These are phyloP conservation scores for Griposia aprilina DNA, from an alignment of 2,888 invertebrate species.

Conservation along the genomic window DNA sequence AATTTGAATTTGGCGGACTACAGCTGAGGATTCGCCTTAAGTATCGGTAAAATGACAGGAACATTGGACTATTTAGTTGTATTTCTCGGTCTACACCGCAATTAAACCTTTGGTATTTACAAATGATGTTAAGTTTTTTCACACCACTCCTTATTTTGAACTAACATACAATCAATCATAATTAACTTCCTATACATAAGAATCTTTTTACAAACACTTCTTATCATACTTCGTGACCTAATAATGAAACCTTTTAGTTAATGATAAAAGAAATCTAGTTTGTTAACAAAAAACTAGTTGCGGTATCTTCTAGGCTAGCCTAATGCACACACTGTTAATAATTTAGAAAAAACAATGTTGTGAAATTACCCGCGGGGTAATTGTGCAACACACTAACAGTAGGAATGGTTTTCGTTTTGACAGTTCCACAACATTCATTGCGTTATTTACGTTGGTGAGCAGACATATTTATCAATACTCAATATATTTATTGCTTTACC, in stretches of 20 bases:
- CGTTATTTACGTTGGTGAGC: too few relatives aligned
- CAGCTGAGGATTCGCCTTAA: too few relatives aligned
- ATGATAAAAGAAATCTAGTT: constrained; percentile 6
- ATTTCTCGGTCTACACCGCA: background rate
- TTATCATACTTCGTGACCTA: constrained; percentile 37
- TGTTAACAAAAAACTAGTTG: constrained; percentile 18
- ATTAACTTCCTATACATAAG: constrained; percentile 18
- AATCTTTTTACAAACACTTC: constrained; percentile 41
- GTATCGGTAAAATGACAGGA: too few relatives aligned
- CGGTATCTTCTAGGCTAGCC: background rate
- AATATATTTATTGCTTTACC: too few relatives aligned
- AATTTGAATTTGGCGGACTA: too few relatives aligned
- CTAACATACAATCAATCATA: constrained; percentile 28
- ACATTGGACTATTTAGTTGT: background rate
- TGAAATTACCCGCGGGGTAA: too few relatives aligned
- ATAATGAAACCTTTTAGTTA: constrained; percentile 14
- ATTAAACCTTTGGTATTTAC: background rate
- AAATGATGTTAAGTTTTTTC: background rate
- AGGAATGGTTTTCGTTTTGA: too few relatives aligned
- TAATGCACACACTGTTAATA: constrained; percentile 17
- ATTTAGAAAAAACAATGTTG: background rate
- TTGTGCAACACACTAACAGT: too few relatives aligned
- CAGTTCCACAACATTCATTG: too few relatives aligned
- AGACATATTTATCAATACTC: too few relatives aligned
- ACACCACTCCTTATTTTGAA: background rate